phyloP scores from a whole-genome alignment of 1,140 invertebrate genomes.

The Eupristina koningsbergeri region DNA sequence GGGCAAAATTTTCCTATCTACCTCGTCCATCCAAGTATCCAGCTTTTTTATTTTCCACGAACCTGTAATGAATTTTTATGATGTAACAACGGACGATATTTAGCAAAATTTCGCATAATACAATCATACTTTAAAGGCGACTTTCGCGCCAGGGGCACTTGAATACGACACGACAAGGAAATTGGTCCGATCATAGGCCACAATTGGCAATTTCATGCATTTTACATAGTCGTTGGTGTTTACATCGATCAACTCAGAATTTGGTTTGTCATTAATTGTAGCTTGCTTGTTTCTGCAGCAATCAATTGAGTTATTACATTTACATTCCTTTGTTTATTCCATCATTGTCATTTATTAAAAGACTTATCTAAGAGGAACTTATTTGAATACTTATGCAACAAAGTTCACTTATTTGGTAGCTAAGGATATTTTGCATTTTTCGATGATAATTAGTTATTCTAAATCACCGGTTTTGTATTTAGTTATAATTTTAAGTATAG shows the following conservation, averaged over 20 bases:
- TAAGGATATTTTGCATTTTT: too few species aligned
- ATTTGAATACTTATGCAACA: background rate
- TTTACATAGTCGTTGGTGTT: background rate
- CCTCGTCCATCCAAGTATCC: too few species aligned
- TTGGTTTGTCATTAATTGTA: too few species aligned
- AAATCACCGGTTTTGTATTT: too few species aligned
- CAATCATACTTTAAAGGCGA: conserved; percentile 20
- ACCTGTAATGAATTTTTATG: conserved; percentile 6
- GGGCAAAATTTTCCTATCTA: too few species aligned
- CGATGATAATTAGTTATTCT: too few species aligned
- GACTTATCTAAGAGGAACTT: background rate
- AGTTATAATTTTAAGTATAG: background rate
- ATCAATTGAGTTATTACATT: background rate
- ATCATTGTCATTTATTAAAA: background rate
- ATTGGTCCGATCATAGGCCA: background rate
- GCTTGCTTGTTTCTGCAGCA: too few species aligned
- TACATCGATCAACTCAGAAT: too few species aligned
- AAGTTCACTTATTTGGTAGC: too few species aligned
- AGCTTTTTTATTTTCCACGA: too few species aligned
- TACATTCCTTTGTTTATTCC: background rate
- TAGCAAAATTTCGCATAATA: conserved; percentile 31
- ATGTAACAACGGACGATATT: conserved; percentile 22
- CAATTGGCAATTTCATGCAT: background rate
- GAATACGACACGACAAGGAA: background rate
- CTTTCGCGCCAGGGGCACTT: background rate